These are phyloP conservation scores for Dallia pectoralis DNA, from an alignment of 2,797 vertebrate species.

Conservation along the genomic window DNA sequence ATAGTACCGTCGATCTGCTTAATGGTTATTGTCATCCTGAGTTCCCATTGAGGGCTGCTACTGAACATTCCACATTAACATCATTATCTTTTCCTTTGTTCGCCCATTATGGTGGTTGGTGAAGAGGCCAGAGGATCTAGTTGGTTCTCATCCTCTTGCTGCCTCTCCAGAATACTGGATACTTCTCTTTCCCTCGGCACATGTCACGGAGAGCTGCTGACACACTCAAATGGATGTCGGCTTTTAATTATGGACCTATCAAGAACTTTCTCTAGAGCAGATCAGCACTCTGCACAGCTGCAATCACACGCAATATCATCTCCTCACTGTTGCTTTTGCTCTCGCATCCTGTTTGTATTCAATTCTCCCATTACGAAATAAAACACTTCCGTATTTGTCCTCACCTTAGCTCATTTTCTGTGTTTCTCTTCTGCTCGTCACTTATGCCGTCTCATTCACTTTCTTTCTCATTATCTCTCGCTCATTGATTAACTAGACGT, in stretches of 20 bases:
- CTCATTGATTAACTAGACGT: neutral
- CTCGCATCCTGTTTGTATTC: neutral
- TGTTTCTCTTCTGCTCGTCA: too few relatives aligned
- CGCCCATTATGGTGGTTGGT: neutral
- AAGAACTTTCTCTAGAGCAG: neutral
- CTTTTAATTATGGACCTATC: neutral
- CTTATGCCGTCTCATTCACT: too few relatives aligned
- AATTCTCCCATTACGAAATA: neutral
- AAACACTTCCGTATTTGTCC: neutral
- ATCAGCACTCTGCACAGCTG: neutral
- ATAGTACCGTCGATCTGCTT: neutral
- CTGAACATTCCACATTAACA: neutral
- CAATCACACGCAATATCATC: neutral
- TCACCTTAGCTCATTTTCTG: neutral
- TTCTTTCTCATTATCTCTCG: slow-evolving; percentile 5
- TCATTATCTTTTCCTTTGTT: neutral
- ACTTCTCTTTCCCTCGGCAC: neutral
- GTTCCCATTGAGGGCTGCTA: neutral
- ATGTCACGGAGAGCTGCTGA: neutral
- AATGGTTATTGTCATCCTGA: neutral
- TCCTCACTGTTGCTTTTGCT: neutral
- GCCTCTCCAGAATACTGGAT: neutral
- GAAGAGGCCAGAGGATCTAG: neutral
- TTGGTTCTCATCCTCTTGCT: neutral
- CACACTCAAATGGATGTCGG: neutral